Conservation (phyloP, 2,888 invertebrate species). For the Lepidonotus clava region DNA sequence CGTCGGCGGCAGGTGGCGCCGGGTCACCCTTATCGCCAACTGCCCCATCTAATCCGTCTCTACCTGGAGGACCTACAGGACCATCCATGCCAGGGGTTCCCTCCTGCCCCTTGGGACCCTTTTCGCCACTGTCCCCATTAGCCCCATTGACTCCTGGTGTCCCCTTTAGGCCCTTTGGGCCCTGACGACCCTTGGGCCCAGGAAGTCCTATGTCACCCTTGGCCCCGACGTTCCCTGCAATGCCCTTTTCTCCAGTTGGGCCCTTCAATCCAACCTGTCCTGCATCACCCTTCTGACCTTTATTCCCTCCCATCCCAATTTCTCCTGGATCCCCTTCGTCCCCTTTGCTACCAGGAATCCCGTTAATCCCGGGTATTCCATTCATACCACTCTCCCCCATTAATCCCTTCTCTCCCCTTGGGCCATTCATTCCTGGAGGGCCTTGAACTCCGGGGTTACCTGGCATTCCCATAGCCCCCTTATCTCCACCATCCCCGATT, state of each 20-base stretch:
- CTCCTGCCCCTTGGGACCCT: background rate
- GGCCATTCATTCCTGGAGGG: background rate
- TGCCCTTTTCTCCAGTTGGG: background rate
- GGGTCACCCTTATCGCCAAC: background rate
- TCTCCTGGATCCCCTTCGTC: background rate
- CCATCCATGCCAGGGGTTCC: background rate
- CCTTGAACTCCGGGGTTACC: background rate
- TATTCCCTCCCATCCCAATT: background rate
- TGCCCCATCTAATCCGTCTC: background rate
- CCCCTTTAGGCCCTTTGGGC: background rate
- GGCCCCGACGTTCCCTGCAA: background rate
- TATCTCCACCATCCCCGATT: background rate
- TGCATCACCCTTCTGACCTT: constrained; percentile 11
- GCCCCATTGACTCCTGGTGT: background rate
- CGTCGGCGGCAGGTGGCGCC: background rate
- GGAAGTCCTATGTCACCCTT: background rate
- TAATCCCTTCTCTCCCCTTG: background rate
- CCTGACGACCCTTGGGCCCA: background rate
- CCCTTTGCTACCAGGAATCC: background rate
- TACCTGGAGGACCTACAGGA: background rate
- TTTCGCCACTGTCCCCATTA: constrained; percentile 8
- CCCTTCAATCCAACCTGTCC: background rate
- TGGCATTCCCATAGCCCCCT: background rate
- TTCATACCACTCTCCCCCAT: background rate
- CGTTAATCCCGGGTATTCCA: background rate